Conservation (phyloP, 2,888 invertebrate genomes). For the Orthonevra nobilis region DNA sequence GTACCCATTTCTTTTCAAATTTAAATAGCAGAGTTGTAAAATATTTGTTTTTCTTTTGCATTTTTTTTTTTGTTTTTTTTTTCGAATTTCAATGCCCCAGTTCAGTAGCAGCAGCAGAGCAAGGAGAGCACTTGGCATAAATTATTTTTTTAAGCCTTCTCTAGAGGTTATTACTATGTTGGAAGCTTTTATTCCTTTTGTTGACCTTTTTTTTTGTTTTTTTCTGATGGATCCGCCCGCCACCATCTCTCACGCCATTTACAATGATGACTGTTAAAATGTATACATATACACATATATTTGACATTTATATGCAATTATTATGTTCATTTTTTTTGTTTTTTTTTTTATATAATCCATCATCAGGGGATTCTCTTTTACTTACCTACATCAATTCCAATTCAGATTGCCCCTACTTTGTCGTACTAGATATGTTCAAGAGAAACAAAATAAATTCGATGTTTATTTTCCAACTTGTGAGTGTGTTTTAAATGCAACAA, state of each 20-base stretch:
- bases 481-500: neutral
- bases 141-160: neutral
- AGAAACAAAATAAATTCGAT: no score
- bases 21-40: no score
- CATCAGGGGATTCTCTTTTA: slow-evolving; percentile 20
- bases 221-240: neutral
- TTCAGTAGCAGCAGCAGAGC: no score
- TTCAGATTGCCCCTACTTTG: slow-evolving; percentile 8
- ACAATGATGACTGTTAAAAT: neutral
- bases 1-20: no score
- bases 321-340: neutral
- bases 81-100: no score
- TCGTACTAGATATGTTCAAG: no score
- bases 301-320: slow-evolving; percentile 11
- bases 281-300: neutral
- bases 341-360: neutral
- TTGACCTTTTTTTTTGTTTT: neutral
- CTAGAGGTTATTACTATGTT: neutral
- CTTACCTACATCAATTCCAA: slow-evolving; percentile 26
- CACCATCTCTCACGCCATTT: no score
- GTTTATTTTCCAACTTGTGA: neutral
- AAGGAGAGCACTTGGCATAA: neutral
- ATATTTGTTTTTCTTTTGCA: no score
- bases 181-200: neutral
- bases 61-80: no score